phyloP scores from a whole-genome alignment of 2,888 invertebrate species.

The Chesias legatella region DNA sequence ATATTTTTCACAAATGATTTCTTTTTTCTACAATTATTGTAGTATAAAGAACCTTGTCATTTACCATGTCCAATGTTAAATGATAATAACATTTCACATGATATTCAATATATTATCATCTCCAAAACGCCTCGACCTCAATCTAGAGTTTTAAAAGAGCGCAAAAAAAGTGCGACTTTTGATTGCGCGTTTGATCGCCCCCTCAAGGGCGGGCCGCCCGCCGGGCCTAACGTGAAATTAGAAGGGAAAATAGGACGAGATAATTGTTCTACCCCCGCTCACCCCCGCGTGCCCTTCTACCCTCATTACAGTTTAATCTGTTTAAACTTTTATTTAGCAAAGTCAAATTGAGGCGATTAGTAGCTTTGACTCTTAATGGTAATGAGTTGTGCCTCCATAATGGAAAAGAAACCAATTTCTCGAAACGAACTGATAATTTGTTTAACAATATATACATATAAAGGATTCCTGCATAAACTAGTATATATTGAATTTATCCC shows the following conservation, averaged over 20 bases:
- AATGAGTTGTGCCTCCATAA: conserved; percentile 29
- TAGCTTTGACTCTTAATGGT: conserved; percentile 44
- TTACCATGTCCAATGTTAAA: no score
- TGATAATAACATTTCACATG: conserved; percentile 4
- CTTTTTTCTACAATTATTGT: no score
- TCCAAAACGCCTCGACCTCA: conserved; percentile 9
- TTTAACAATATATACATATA: no score
- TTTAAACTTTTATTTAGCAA: conserved; percentile 77
- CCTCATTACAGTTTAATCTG: conserved; percentile 74
- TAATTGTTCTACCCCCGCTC: conserved; percentile 59
- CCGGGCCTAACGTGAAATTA: conserved; percentile 69
- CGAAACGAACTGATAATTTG: background rate
- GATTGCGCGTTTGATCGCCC: conserved; percentile 40
- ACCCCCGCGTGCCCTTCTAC: conserved; percentile 33
- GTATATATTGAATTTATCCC: no score
- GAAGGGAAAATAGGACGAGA: conserved; percentile 76
- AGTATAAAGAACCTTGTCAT: no score
- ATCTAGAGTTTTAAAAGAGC: conserved; percentile 12
- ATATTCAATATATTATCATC: conserved; percentile 6
- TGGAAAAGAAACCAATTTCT: conserved; percentile 15
- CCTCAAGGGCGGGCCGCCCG: conserved; percentile 55
- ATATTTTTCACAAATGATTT: no score
- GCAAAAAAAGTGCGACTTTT: conserved; percentile 22
- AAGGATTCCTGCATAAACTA: no score
- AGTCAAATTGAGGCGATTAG: conserved; percentile 68